phyloP scores from a whole-genome alignment of 2,113 vertebrate species.

The Amphiprion percula region DNA sequence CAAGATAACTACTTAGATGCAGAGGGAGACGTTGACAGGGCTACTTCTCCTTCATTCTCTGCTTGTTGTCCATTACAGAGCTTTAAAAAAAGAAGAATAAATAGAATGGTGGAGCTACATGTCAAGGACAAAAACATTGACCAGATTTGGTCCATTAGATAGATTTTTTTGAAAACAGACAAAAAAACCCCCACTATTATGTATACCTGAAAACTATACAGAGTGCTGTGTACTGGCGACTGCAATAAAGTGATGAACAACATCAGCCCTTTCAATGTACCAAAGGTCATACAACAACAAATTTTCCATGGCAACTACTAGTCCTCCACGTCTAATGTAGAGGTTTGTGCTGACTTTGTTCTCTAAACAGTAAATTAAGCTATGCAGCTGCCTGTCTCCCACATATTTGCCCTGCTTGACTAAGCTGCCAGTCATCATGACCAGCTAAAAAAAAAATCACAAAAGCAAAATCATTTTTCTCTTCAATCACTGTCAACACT shows the following conservation, averaged over 20 bases:
- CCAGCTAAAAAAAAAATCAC: neutral
- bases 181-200: neutral
- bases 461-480: slow-evolving; percentile 10
- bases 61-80: slow-evolving; percentile 47
- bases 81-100: slow-evolving; percentile 12
- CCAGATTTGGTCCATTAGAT: neutral
- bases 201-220: neutral
- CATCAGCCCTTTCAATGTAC: neutral
- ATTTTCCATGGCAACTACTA: slow-evolving; percentile 27
- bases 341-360: slow-evolving; percentile 51
- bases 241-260: slow-evolving; percentile 1
- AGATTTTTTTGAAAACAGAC: neutral
- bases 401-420: slow-evolving; percentile 50
- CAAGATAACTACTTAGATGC: slow-evolving; percentile 69
- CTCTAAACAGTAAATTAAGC: slow-evolving; percentile 38
- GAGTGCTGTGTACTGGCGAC: neutral
- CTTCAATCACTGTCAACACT: slow-evolving; percentile 33
- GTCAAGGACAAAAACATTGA: slow-evolving; percentile 27
- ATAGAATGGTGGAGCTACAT: slow-evolving; percentile 5
- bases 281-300: neutral
- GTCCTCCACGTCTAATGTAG: neutral
- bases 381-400: slow-evolving; percentile 42
- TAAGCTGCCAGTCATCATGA: slow-evolving; percentile 50
- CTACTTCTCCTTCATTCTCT: slow-evolving; percentile 36
- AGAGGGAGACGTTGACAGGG: slow-evolving; percentile 49